phyloP scores from a whole-genome alignment of 2,888 invertebrate genomes.

The Pterostichus niger region DNA sequence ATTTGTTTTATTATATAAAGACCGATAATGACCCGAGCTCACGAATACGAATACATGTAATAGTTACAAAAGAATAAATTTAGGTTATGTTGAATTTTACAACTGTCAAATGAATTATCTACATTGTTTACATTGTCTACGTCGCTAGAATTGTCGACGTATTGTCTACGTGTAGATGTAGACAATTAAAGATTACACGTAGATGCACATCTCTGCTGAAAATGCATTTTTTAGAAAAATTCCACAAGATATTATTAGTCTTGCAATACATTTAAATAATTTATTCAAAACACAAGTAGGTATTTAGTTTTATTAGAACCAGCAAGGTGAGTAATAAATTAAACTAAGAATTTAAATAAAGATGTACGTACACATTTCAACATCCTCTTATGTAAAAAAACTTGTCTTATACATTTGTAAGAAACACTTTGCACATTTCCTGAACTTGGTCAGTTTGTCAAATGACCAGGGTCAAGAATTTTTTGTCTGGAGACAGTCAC shows the following conservation, averaged over 20 bases:
- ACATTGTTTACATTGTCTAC: no score
- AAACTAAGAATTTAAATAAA: constrained; percentile 12
- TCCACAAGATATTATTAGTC: background rate
- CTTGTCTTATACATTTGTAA: constrained; percentile 14
- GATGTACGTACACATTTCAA: constrained; percentile 9
- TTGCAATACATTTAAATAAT: background rate
- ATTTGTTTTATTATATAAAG: no score
- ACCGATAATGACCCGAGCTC: no score
- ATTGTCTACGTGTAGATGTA: no score
- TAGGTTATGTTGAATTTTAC: no score
- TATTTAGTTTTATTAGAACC: constrained; percentile 17
- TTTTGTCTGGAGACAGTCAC: background rate
- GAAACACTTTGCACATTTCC: constrained; percentile 21
- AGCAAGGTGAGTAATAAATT: constrained; percentile 6
- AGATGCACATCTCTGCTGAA: no score
- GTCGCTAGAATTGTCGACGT: no score
- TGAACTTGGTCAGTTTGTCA: constrained; percentile 34
- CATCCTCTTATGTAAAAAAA: constrained; percentile 12
- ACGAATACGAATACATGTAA: no score
- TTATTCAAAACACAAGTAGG: background rate
- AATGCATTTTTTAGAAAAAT: no score
- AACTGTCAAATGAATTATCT: no score
- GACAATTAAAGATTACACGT: no score
- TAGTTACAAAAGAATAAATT: no score
- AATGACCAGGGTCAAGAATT: constrained; percentile 37